Base-by-base conservation (phyloP, 2,888 invertebrate species). In the Mellilla xanthometata region DNA sequence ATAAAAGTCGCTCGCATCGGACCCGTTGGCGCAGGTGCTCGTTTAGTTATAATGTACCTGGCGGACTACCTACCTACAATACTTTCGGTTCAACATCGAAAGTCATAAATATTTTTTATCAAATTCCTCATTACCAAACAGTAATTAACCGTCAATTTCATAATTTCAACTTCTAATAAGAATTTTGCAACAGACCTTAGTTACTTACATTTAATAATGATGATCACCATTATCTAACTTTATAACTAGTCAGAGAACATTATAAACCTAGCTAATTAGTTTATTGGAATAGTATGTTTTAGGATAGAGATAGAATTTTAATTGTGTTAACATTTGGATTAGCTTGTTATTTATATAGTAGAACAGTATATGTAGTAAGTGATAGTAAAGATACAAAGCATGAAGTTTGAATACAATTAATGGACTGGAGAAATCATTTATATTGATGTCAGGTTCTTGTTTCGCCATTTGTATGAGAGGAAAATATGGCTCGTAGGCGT, bases 101-200 rank as follows among this genome's bases (percentile, higher is more conserved):
- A 41, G 47, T 48, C 33, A 38, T 32, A 40, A 47, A 41, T 42
- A 38, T 24, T 13, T 38, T 42, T 41, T 48, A 48, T 48, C 52
- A 49, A 49, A 46, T 49, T n/a, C 51, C 47, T 47, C 29, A 44
- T 51, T 40, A 54, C 44, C 38, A 44, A 56, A 47, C 35, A 46
- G 50, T 51, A 49, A 44, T 44, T 33, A 44, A 52, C 47, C 24
- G 33, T 42, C 45, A 49, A 26, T 49, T 54, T 49, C 43, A 39
- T 42, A 29, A 39, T 43, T 44, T 44, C 38, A 31, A 48, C 45
- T 52, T 51, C 44, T 47, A 54, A 52, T 49, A 54, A 42, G 41
- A 49, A 40, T 72, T 75, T 79, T 70, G 75, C 79, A 85, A 83
- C 82, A 81, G 78, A 75, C 72, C 76, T 78, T 82, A 80, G 66